Percentiles rank a stretch among this genome's conserved stretches.
Evolutionary conservation across 1,140 invertebrate species (phyloP).

Genomic region (Lanistes nyassanus): DNA sequence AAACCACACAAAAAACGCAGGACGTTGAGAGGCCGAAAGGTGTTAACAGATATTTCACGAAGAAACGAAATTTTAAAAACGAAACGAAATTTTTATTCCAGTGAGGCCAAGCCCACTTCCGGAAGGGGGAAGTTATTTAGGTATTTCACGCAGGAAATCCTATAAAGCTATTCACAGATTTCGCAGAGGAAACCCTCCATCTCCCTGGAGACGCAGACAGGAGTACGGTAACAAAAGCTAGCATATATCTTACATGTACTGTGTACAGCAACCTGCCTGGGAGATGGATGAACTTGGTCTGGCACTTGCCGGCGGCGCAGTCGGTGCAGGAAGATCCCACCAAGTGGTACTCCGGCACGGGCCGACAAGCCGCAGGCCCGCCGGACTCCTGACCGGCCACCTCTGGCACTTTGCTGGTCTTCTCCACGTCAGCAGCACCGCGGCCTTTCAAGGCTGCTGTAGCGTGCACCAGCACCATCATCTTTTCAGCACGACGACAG

Average conservation of each 20-base stretch:
- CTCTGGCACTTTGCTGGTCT: neutral
- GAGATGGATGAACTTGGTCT: constrained; percentile 33
- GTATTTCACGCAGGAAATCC: too few species aligned
- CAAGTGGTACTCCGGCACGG: constrained; percentile 30
- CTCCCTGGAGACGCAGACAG: too few species aligned
- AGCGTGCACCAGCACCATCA: constrained; percentile 5
- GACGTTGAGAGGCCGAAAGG: too few species aligned
- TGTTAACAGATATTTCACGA: too few species aligned
- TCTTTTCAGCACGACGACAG: neutral
- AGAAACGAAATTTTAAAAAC: too few species aligned
- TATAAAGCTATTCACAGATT: too few species aligned
- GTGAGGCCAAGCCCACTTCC: too few species aligned
- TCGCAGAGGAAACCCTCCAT: too few species aligned
- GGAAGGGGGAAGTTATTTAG: too few species aligned
- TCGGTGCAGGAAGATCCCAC: constrained; percentile 34
- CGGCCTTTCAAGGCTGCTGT: neutral
- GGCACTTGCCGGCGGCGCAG: constrained; percentile 33
- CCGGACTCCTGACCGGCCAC: constrained; percentile 9
- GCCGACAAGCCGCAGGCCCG: neutral
- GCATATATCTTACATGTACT: too few species aligned
- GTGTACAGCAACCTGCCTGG: constrained; percentile 24
- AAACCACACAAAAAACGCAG: neutral
- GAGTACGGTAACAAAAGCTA: too few species aligned
- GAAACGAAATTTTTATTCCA: too few species aligned
- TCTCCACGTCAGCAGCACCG: neutral